phyloP scores from a whole-genome alignment of 1,140 invertebrate species.

The Brachionus calyciflorus region DNA sequence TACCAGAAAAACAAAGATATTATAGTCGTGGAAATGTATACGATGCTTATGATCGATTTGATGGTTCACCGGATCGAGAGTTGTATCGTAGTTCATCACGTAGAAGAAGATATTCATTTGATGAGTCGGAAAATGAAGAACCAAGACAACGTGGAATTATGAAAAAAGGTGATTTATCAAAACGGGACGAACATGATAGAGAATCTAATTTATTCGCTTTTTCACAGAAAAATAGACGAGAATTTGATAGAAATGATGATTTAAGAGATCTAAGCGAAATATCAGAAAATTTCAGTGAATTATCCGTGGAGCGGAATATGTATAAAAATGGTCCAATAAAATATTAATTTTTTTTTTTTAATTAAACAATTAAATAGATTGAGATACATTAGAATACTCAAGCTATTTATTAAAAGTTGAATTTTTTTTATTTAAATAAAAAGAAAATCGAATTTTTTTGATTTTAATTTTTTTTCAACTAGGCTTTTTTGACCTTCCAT shows the following conservation, averaged over 20 bases:
- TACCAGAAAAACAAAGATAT: not conserved
- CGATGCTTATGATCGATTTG: slow-evolving; percentile 4
- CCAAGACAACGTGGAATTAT: not conserved
- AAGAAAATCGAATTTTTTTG: too few species aligned
- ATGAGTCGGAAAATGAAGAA: not conserved
- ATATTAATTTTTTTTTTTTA: not conserved
- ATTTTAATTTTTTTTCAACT: too few species aligned
- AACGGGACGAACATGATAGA: not conserved
- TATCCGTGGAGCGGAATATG: not conserved
- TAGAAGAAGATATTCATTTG: not conserved
- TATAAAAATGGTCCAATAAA: not conserved
- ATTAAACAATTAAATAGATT: too few species aligned
- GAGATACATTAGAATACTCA: too few species aligned
- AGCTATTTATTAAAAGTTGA: too few species aligned
- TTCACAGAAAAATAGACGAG: not conserved
- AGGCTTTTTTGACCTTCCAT: too few species aligned
- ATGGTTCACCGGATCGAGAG: not conserved
- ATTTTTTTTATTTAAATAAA: too few species aligned
- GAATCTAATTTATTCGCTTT: slow-evolving; percentile 4
- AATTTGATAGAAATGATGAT: not conserved
- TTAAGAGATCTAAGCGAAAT: not conserved
- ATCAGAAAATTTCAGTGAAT: not conserved
- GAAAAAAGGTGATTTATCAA: not conserved
- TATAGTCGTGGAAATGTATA: not conserved
- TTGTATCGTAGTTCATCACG: not conserved